These are phyloP conservation scores for Phrynosoma blainvillii DNA, from an alignment of 2,113 vertebrate species.

Conservation along the genomic window DNA sequence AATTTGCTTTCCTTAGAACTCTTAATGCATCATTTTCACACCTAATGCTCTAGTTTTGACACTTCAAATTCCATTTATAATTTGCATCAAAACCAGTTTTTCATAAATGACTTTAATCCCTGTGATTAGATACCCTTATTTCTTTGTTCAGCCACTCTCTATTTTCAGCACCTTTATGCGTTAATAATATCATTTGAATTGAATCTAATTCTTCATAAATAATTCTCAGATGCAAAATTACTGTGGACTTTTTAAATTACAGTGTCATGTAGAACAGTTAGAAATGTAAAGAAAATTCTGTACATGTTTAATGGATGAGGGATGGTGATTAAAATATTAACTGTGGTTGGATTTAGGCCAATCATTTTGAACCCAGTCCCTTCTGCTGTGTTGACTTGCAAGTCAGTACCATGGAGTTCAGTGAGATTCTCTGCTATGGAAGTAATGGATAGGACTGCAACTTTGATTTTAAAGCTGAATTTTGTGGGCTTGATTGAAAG, in stretches of 20 bases:
- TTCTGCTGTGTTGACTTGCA: neutral
- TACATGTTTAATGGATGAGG: neutral
- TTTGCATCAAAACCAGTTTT: constrained; percentile 15
- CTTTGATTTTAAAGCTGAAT: neutral
- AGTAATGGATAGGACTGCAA: neutral
- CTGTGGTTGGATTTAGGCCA: neutral
- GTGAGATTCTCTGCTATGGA: neutral
- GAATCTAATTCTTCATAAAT: constrained; percentile 18
- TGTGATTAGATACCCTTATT: constrained; percentile 5
- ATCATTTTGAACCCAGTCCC: neutral
- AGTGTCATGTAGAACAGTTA: neutral
- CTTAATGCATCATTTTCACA: constrained; percentile 17
- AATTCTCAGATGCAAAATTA: neutral
- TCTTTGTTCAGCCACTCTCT: neutral
- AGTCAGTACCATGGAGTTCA: neutral
- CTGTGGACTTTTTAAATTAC: neutral
- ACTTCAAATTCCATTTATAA: neutral
- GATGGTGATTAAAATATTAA: neutral
- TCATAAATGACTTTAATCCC: neutral
- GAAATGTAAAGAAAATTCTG: neutral
- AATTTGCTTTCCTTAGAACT: constrained; percentile 24
- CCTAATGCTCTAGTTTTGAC: neutral
- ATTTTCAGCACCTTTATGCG: constrained; percentile 24
- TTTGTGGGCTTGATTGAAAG: neutral
- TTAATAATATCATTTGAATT: rapidly evolving